phyloP scores from a whole-genome alignment of 2,888 invertebrate species.

The Torymus texanus region DNA sequence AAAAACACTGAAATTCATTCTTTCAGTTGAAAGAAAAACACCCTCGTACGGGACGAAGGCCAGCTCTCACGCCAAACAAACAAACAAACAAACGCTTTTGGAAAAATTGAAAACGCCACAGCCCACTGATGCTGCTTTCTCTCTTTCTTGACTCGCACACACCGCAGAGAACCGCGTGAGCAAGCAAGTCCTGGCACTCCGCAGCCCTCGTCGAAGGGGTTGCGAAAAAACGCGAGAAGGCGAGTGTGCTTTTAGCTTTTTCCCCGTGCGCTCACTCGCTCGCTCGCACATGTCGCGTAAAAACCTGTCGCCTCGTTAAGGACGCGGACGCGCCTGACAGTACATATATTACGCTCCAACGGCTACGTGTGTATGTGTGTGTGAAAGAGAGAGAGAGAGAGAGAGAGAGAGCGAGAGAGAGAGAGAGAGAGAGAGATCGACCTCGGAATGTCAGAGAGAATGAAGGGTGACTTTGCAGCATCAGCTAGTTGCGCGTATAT shows the following conservation, averaged over 20 bases:
- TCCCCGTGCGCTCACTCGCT: too few species aligned
- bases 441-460: slow-evolving; percentile 40
- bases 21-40: too few species aligned
- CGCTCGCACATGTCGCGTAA: slow-evolving; percentile 1
- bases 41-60: too few species aligned
- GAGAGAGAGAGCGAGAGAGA: too few species aligned
- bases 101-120: slow-evolving; percentile 15
- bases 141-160: too few species aligned
- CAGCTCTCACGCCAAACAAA: too few species aligned
- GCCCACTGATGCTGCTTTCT: neutral
- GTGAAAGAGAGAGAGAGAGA: slow-evolving; percentile 9
- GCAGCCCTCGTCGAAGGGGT: neutral
- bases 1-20: too few species aligned
- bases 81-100: slow-evolving; percentile 7
- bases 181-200: neutral
- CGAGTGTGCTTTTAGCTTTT: slow-evolving; percentile 17
- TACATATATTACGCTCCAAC: slow-evolving; percentile 58
- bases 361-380: too few species aligned
- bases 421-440: slow-evolving; percentile 22
- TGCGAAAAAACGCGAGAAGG: slow-evolving; percentile 1
- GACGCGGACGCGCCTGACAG: slow-evolving; percentile 57
- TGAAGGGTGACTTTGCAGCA: slow-evolving; percentile 50
- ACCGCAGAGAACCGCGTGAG: too few species aligned
- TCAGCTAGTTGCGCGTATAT: slow-evolving; percentile 26
- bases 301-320: slow-evolving; percentile 51